phyloP scores from a whole-genome alignment of 2,888 invertebrate species.

The Heliconius ethilla region DNA sequence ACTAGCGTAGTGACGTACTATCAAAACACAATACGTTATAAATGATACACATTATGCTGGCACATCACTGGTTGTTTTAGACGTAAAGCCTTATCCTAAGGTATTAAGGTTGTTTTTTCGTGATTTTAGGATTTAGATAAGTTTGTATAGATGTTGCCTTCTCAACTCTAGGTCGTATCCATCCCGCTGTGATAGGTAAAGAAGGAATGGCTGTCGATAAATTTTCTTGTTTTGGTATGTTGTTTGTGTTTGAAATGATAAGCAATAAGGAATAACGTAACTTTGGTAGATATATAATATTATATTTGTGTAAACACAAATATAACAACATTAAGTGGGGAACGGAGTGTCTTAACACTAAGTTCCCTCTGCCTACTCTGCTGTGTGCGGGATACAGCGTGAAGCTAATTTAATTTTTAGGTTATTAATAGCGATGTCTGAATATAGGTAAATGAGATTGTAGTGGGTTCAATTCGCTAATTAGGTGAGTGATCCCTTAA shows the following conservation, averaged over 20 bases:
- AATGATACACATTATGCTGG: conserved; percentile 69
- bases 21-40: conserved; percentile 81
- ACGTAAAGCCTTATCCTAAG: conserved; percentile 36
- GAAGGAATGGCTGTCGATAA: conserved; percentile 64
- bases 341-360: too few species aligned
- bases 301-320: background rate
- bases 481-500: too few species aligned
- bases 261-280: conserved; percentile 37
- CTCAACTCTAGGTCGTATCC: conserved; percentile 67
- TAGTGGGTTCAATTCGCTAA: too few species aligned
- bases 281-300: conserved; percentile 1
- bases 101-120: conserved; percentile 25
- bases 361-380: too few species aligned
- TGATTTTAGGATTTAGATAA: conserved; percentile 35
- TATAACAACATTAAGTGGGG: background rate
- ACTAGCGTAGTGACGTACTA: conserved; percentile 73
- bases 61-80: conserved; percentile 45
- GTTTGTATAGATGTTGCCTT: conserved; percentile 55
- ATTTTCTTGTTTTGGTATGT: conserved; percentile 58
- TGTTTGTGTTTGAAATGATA: conserved; percentile 54
- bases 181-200: conserved; percentile 71
- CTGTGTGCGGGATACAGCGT: too few species aligned
- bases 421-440: too few species aligned
- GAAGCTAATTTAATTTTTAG: too few species aligned
- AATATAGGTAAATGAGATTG: too few species aligned